phyloP scores from a whole-genome alignment of 2,888 invertebrate species.

The Drosophila tanythrix region DNA sequence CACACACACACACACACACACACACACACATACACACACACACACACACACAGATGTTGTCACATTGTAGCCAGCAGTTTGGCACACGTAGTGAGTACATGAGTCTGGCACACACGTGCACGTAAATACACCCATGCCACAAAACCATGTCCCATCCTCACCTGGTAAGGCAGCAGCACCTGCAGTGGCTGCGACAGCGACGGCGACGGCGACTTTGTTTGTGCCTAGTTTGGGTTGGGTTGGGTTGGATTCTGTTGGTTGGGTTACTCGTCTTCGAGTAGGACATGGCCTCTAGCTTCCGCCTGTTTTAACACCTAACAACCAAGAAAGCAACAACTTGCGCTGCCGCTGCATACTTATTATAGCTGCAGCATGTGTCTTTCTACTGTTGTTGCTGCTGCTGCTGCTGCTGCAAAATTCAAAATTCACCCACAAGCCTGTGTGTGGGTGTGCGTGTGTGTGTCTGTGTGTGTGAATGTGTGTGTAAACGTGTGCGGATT shows the following conservation, averaged over 20 bases:
- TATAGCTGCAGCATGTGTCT: conserved; percentile 77
- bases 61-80: conserved; percentile 61
- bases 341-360: conserved; percentile 66
- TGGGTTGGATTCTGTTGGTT: not conserved
- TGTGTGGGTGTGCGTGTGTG: conserved; percentile 17
- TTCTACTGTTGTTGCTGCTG: conserved; percentile 29
- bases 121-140: conserved; percentile 30
- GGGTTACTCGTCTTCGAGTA: conserved; percentile 25
- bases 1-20: conserved; percentile 26
- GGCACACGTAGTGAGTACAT: conserved; percentile 60
- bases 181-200: conserved; percentile 2
- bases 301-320: conserved; percentile 79
- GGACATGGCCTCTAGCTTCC: conserved; percentile 74
- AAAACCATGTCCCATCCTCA: conserved; percentile 1
- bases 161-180: conserved; percentile 22
- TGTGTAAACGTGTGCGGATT: conserved; percentile 59
- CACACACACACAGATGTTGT: conserved; percentile 19
- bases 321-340: conserved; percentile 67
- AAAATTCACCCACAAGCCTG: conserved; percentile 63
- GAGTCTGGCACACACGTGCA: conserved; percentile 51
- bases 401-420: conserved; percentile 46
- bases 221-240: not conserved
- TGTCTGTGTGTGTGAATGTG: conserved; percentile 28
- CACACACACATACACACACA: conserved; percentile 15
- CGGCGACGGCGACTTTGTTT: conserved; percentile 2